phyloP scores from a whole-genome alignment of 2,797 vertebrate species.

The Paratrypauchen microcephalus region DNA sequence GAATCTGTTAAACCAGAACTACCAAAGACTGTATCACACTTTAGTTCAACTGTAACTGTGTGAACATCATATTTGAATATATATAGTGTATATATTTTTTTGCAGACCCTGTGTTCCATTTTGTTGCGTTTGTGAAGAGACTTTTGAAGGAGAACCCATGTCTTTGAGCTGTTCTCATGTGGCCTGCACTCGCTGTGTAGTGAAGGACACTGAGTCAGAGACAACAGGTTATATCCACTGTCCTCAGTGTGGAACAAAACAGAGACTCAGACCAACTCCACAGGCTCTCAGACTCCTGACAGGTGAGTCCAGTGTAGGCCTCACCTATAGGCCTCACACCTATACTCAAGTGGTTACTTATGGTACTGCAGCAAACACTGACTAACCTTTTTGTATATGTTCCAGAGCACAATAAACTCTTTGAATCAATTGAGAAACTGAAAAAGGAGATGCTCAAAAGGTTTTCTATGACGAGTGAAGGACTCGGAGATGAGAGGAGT shows the following conservation, averaged over 20 bases:
- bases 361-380: background rate
- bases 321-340: background rate
- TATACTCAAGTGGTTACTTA: background rate
- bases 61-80: background rate
- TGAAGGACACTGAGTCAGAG: background rate
- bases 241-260: constrained; percentile 16
- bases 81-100: too few species aligned
- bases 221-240: background rate
- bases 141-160: background rate
- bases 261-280: background rate
- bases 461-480: constrained; percentile 18
- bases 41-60: too few species aligned
- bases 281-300: background rate
- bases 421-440: background rate
- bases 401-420: background rate
- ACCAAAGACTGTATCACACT: too few species aligned
- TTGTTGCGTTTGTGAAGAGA: background rate
- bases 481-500: constrained; percentile 1
- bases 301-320: constrained; percentile 3
- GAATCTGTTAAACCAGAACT: too few species aligned
- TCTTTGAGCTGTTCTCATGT: constrained; percentile 21
- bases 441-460: background rate
- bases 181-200: constrained; percentile 27
- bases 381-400: background rate
- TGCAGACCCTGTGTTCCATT: background rate